A percentile compares a stretch with the other conserved stretches of the same genome.
Evolutionary conservation across 2,113 vertebrate genomes (phyloP).

Genomic region (Pollimyrus isidori): DNA sequence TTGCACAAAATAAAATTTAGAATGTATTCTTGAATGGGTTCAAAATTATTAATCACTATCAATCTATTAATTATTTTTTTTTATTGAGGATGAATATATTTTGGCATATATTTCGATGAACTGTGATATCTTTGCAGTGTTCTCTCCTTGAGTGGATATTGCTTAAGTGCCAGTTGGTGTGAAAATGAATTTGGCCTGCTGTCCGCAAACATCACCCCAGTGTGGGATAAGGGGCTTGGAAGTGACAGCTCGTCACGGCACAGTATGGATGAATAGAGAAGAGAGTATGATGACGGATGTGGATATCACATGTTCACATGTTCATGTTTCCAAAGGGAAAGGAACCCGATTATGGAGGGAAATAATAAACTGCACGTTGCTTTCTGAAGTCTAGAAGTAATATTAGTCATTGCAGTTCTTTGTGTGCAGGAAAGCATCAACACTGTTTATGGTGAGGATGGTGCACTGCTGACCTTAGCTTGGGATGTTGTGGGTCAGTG

Average conservation of each 20-base stretch:
- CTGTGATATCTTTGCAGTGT: not conserved
- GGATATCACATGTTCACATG: too few species aligned
- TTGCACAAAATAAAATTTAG: not conserved
- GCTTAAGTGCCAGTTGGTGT: constrained; percentile 17
- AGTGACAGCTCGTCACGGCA: too few species aligned
- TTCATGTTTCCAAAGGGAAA: not conserved
- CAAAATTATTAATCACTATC: not conserved
- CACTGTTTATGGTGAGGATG: too few species aligned
- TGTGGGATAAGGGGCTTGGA: too few species aligned
- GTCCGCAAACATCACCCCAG: constrained; percentile 15
- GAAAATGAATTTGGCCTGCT: constrained; percentile 24
- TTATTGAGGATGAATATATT: not conserved
- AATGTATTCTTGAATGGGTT: not conserved
- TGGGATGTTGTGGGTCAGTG: too few species aligned
- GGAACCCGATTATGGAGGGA: not conserved
- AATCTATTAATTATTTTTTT: too few species aligned
- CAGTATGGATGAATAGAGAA: too few species aligned
- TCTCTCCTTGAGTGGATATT: constrained; percentile 13
- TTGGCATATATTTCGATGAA: not conserved
- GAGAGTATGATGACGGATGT: too few species aligned
- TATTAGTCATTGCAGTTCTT: not conserved
- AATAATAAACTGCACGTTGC: not conserved
- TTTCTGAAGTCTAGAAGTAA: constrained; percentile 17
- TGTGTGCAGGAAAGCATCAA: not conserved
- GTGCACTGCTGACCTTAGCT: too few species aligned